phyloP scores from a whole-genome alignment of 1,140 invertebrate genomes.

The Brachionus sp. region DNA sequence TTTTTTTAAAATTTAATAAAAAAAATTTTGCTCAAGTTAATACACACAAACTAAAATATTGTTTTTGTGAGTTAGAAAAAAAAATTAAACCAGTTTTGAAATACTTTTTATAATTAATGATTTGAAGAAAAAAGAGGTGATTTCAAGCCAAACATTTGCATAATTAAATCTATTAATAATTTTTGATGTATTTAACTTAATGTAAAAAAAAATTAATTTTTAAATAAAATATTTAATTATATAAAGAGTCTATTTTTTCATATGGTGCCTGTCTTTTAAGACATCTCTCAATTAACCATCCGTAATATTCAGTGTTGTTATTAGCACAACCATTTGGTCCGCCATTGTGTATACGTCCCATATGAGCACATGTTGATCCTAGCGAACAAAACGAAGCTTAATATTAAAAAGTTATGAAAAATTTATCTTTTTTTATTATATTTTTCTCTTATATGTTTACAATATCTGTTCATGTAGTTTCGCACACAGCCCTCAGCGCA shows the following conservation, averaged over 20 bases:
- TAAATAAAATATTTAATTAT: not conserved
- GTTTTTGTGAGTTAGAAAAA: not conserved
- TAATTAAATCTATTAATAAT: no score
- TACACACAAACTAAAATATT: no score
- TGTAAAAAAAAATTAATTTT: not conserved
- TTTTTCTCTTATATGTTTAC: not conserved
- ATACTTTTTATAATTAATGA: not conserved
- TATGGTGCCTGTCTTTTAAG: constrained; percentile 32
- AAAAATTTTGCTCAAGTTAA: no score
- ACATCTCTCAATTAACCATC: constrained; percentile 26
- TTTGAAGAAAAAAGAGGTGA: not conserved
- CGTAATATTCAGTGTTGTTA: constrained; percentile 42
- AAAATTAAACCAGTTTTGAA: not conserved
- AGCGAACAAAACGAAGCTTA: constrained; percentile 1
- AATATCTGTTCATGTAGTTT: constrained; percentile 47
- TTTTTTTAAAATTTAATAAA: no score
- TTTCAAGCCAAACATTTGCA: no score
- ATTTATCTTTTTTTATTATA: no score
- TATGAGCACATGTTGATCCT: constrained; percentile 46
- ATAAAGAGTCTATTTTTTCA: constrained; percentile 38
- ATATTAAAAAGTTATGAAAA: not conserved
- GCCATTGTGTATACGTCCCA: constrained; percentile 48
- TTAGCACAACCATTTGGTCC: constrained; percentile 47
- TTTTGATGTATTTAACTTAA: no score
- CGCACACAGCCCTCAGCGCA: constrained; percentile 47